These are phyloP conservation scores for Cyprinodon brontotheroides DNA, from an alignment of 2,113 vertebrate genomes.

Conservation along the genomic window DNA sequence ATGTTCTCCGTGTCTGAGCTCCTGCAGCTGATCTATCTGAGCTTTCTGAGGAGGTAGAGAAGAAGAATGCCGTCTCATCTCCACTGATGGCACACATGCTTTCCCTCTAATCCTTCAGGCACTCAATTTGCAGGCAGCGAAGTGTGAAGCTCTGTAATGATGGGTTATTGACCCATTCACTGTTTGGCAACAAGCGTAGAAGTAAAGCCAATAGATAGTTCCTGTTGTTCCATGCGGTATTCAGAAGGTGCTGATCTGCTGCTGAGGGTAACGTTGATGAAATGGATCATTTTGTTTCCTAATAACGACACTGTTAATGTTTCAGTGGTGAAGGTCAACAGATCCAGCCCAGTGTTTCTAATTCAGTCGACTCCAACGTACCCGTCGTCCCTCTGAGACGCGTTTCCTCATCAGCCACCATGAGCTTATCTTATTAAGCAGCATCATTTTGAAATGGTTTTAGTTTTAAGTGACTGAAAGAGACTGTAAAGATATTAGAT, in stretches of 20 bases:
- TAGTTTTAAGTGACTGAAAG: too few species aligned
- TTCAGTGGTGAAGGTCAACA: neutral
- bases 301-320: constrained; percentile 12
- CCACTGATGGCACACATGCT: constrained; percentile 73
- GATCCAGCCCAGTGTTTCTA: neutral
- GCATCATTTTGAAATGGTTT: too few species aligned
- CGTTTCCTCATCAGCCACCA: too few species aligned
- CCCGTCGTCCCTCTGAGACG: too few species aligned
- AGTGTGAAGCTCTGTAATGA: constrained; percentile 90
- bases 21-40: constrained; percentile 43
- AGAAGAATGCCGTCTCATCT: constrained; percentile 80
- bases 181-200: constrained; percentile 80
- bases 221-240: constrained; percentile 70
- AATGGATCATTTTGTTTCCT: constrained; percentile 33
- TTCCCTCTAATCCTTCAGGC: constrained; percentile 84
- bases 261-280: constrained; percentile 29
- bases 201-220: constrained; percentile 70
- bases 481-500: too few species aligned
- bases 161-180: constrained; percentile 90
- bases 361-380: neutral
- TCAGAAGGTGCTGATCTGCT: constrained; percentile 40
- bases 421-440: too few species aligned
- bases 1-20: constrained; percentile 29
- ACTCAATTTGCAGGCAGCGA: constrained; percentile 87
- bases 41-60: constrained; percentile 59